Base-by-base conservation (phyloP, 2,113 vertebrate species). In the Siniperca knerii region DNA sequence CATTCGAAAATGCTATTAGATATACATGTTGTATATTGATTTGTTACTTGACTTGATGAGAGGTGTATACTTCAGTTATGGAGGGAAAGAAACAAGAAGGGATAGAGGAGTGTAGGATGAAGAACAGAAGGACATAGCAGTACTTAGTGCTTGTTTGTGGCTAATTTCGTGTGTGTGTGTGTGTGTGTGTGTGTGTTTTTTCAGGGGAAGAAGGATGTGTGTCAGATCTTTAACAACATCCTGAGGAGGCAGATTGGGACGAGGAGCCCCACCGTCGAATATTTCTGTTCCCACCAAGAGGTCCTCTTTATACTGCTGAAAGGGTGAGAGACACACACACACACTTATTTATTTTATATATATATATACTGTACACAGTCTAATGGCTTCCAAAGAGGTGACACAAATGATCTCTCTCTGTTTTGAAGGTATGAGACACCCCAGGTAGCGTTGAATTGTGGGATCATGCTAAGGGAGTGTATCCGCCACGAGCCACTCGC, bases 191-290 rank as follows among this genome's bases (percentile, higher is more conserved):
- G 48, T 81, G 90, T 90, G 29, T 29, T 29, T 29, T 87, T 87
- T 84, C 94, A 99, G 98, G 98, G 98, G 6, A 99, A 99, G 93
- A 99, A 99, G 89, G 98, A 99, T 0, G 98, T 99, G 84, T 98
- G 97, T 92, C 98, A 99, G 95, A 99, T 99, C 94, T 99, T 99
- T 90, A 99, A 99, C 96, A 99, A 99, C 95, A 99, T 99, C 94
- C 94, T 99, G 90, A 96, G 98, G 94, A 96, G 98, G 95, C 98
- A 99, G 85, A 98, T 99, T 29, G 98, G 98, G 48, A 96, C 97
- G 12, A 95, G 98, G 84, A 97, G 96, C 89, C 98, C 98, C 75
- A 99, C 98, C 0, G 98, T 99, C 71, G 98, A 99, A 87, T 98
- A 99, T 74, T 97, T 99, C 84, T 97, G 97, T 85, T 97, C 98